Evolutionary conservation across 2,113 vertebrate species (phyloP), one percentile per base, ranked within the genome.

Genomic region (Neodontobutis hainanensis): DNA sequence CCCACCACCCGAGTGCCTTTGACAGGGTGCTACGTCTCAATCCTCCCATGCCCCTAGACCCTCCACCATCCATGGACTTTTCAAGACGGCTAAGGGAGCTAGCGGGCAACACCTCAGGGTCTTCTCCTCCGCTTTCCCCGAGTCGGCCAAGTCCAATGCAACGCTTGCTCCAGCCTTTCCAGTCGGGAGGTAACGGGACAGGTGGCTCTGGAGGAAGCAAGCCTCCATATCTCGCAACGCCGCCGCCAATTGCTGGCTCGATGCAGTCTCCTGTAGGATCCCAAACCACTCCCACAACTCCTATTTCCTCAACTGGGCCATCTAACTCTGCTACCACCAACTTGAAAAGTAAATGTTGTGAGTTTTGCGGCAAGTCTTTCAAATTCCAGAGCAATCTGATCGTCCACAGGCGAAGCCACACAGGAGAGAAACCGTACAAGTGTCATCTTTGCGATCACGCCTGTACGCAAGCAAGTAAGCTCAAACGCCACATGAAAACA

Each of bases 1-100:
- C 96, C 92, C 97, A 99, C 94, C 97, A 99, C 92, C 97, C 97
- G 94, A 99, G 97, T 98, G 96, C 97, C 97, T 99, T 99, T 91
- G 97, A 99, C 91, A 96, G 97, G 95, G 97, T 99, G 94, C 94
- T 98, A 93, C 96, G 97, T 93, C 95, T 99, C 93, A 99, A 99
- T 93, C 95, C 97, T 90, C 94, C 97, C 89, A 92, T 99, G 93
- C 95, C 96, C 89, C 95, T 99, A 91, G 97, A 99, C 89, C 96
- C 96, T 60, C 95, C 96, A 53, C 96, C 97, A 7, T 94, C 96
- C 90, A 99, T 99, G 97, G 97, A 99, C 97, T 99, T 99, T 92
- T 99, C 97, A 84, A 93, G 97, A 92, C 92, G 97, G 92, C 93
- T 99, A 90, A 93, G 97, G 88, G 97, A 99, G 92, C 94, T 99